Conservation (phyloP, 64 coral and sea anemone genomes). For the Montipora cactus region DNA sequence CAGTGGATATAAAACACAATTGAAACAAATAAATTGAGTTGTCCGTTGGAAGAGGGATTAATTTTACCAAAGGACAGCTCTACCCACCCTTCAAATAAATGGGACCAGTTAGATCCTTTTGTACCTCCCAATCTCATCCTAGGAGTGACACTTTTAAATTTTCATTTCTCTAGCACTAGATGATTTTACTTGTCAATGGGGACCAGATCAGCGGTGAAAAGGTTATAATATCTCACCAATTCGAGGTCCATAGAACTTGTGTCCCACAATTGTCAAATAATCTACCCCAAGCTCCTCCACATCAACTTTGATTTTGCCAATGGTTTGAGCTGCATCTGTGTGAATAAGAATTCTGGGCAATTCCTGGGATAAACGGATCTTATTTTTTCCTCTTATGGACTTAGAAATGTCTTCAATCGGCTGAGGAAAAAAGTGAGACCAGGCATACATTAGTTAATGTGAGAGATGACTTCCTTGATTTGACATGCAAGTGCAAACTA, state of each 20-base stretch:
- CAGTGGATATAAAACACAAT: too few species aligned
- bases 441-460: background rate
- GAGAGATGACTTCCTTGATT: background rate
- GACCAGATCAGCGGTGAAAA: background rate
- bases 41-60: too few species aligned
- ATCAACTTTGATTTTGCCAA: slow-evolving; percentile 96
- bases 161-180: too few species aligned
- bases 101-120: too few species aligned
- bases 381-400: slow-evolving; percentile 65
- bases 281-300: slow-evolving; percentile 83
- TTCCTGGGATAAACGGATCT: slow-evolving; percentile 52
- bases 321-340: slow-evolving; percentile 95
- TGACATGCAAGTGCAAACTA: too few species aligned
- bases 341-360: slow-evolving; percentile 78
- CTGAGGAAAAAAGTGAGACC: slow-evolving; percentile 48
- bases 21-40: too few species aligned
- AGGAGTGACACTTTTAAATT: too few species aligned
- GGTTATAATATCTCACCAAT: slow-evolving; percentile 66
- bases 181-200: too few species aligned
- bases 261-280: slow-evolving; percentile 94
- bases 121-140: too few species aligned
- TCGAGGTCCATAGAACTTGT: slow-evolving; percentile 98
- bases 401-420: slow-evolving; percentile 85
- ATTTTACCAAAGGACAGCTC: too few species aligned
- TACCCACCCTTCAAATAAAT: too few species aligned